These are phyloP conservation scores for Pyrgilauda ruficollis DNA, from an alignment of 2,113 vertebrate species.

Conservation along the genomic window DNA sequence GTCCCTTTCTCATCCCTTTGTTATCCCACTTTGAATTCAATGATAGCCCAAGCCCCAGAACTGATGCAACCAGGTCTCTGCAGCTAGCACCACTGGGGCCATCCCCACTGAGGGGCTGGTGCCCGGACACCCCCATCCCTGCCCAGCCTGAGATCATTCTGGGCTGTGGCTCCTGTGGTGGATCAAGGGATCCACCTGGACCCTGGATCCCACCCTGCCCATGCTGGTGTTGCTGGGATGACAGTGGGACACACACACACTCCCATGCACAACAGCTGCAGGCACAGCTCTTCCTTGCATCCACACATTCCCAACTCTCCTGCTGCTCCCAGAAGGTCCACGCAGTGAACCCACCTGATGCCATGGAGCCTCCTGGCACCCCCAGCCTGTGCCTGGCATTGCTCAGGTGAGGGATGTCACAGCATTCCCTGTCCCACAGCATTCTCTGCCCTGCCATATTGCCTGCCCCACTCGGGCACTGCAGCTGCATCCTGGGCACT, in stretches of 20 bases:
- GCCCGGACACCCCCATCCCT: background rate
- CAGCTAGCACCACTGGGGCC: background rate
- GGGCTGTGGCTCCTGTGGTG: background rate
- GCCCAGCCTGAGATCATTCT: background rate
- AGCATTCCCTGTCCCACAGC: background rate
- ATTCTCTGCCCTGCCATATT: background rate
- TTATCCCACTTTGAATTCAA: background rate
- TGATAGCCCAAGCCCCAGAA: background rate
- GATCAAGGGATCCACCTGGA: background rate
- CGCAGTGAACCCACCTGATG: background rate
- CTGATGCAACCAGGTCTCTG: background rate
- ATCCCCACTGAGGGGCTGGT: background rate
- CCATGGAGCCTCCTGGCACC: background rate
- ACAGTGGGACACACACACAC: no score
- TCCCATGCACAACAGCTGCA: background rate
- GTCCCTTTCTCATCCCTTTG: background rate
- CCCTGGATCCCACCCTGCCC: background rate
- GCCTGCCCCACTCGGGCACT: background rate
- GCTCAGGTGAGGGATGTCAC: accelerated
- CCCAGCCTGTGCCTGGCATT: background rate
- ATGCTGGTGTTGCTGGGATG: background rate
- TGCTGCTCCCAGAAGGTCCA: background rate
- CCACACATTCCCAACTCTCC: background rate
- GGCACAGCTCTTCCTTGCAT: background rate
- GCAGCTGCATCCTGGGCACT: accelerated